These are phyloP conservation scores for Stomorhina lunata DNA, from an alignment of 2,888 invertebrate genomes.

Conservation along the genomic window DNA sequence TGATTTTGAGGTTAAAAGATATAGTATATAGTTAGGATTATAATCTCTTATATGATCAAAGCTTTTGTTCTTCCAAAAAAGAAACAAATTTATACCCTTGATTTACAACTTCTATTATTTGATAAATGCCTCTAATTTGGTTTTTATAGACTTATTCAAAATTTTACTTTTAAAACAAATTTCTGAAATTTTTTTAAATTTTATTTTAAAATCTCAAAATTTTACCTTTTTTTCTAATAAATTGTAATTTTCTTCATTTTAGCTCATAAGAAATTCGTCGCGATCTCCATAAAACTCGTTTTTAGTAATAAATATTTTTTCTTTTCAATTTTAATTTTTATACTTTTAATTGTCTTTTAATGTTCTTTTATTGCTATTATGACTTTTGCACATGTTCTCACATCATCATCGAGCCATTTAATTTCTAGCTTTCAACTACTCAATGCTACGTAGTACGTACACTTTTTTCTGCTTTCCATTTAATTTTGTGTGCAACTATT, in stretches of 20 bases:
- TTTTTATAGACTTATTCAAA: too few relatives aligned
- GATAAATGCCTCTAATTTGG: too few relatives aligned
- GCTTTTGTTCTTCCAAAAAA: not conserved
- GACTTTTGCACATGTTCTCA: slow-evolving; percentile 16
- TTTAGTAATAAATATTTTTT: slow-evolving; percentile 1
- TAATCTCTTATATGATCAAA: not conserved
- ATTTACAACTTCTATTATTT: too few relatives aligned
- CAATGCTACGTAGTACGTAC: too few relatives aligned
- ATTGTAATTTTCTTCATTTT: too few relatives aligned
- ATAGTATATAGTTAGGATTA: not conserved
- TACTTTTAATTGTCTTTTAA: slow-evolving; percentile 18
- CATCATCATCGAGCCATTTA: not conserved
- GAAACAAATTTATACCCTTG: too few relatives aligned
- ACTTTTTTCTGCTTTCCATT: not conserved
- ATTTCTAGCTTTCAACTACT: not conserved
- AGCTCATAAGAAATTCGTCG: too few relatives aligned
- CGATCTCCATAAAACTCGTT: not conserved
- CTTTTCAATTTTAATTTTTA: not conserved
- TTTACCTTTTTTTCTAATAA: too few relatives aligned
- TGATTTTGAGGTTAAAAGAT: not conserved
- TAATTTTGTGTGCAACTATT: slow-evolving; percentile 11
- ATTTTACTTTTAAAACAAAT: too few relatives aligned
- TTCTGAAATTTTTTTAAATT: too few relatives aligned
- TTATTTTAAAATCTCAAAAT: too few relatives aligned
- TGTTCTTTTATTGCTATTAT: not conserved